Conservation (phyloP, 2,888 invertebrate species). For the Steromphala cineraria region DNA sequence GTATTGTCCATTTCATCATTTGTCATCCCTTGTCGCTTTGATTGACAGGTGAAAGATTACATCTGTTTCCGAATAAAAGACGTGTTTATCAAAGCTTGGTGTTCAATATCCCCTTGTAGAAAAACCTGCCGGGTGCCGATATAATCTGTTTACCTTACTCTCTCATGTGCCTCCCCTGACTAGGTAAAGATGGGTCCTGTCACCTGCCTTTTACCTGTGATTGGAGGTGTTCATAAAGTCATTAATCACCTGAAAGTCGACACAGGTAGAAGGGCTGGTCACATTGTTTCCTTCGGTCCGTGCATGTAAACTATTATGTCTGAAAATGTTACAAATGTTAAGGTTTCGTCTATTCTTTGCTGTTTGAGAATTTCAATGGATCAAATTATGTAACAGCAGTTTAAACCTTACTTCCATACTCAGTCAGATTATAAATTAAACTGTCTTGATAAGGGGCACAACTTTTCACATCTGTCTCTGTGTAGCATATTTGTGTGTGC, state of each 20-base stretch:
- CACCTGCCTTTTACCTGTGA: conserved; percentile 1
- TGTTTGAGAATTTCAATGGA: too few relatives aligned
- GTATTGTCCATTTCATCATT: background rate
- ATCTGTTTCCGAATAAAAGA: background rate
- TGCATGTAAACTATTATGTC: too few relatives aligned
- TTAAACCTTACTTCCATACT: too few relatives aligned
- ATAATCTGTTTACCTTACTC: background rate
- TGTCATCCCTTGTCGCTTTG: background rate
- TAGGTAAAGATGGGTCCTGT: background rate
- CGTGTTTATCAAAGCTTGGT: background rate
- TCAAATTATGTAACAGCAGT: too few relatives aligned
- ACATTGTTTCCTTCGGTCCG: too few relatives aligned
- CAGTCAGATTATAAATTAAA: too few relatives aligned
- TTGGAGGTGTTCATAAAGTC: background rate
- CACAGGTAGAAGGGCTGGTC: background rate
- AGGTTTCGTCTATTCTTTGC: too few relatives aligned
- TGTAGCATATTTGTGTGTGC: too few relatives aligned
- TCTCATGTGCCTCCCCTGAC: background rate
- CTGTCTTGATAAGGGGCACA: too few relatives aligned
- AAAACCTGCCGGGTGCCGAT: background rate
- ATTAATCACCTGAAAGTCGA: background rate
- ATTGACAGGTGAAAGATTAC: background rate
- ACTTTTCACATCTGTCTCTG: too few relatives aligned
- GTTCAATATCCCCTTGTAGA: background rate
- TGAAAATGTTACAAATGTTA: too few relatives aligned